These are phyloP conservation scores for Beris morrisii DNA, from an alignment of 2,888 invertebrate species.

Conservation along the genomic window DNA sequence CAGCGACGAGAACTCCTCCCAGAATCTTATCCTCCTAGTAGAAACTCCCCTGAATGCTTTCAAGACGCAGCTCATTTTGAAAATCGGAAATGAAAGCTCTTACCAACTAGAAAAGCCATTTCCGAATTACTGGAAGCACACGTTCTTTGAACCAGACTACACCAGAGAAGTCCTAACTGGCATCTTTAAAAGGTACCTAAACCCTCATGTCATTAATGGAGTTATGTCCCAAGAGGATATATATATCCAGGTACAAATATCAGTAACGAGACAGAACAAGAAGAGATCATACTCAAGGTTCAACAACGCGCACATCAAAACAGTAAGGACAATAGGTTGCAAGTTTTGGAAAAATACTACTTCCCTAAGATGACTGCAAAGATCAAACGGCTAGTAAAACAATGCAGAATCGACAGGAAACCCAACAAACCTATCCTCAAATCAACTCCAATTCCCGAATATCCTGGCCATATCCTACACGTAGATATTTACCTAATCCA, in stretches of 20 bases:
- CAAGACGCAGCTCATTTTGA: not conserved
- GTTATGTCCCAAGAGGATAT: too few relatives aligned
- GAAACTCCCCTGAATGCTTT: constrained; percentile 18
- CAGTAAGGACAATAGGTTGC: constrained; percentile 31
- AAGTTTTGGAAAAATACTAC: constrained; percentile 35
- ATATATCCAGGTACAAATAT: too few relatives aligned
- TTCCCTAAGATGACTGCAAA: constrained; percentile 30
- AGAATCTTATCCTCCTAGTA: not conserved
- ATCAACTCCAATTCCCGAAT: constrained; percentile 19
- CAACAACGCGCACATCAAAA: constrained; percentile 36
- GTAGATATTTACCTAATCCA: constrained; percentile 30
- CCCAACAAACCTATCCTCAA: constrained; percentile 17
- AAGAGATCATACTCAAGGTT: constrained; percentile 33
- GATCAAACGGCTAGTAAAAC: constrained; percentile 29
- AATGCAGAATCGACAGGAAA: constrained; percentile 34
- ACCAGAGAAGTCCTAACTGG: not conserved
- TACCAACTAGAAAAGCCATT: constrained; percentile 5
- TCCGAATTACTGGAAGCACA: constrained; percentile 6
- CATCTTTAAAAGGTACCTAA: constrained; percentile 23
- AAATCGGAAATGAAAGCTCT: constrained; percentile 10
- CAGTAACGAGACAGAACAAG: constrained; percentile 22
- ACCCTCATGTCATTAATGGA: constrained; percentile 30
- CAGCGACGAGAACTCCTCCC: constrained; percentile 3
- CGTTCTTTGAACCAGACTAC: constrained; percentile 6
- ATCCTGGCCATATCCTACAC: constrained; percentile 26